These are phyloP conservation scores for Drosophila sproati DNA, from an alignment of 1,140 invertebrate species.

Conservation along the genomic window DNA sequence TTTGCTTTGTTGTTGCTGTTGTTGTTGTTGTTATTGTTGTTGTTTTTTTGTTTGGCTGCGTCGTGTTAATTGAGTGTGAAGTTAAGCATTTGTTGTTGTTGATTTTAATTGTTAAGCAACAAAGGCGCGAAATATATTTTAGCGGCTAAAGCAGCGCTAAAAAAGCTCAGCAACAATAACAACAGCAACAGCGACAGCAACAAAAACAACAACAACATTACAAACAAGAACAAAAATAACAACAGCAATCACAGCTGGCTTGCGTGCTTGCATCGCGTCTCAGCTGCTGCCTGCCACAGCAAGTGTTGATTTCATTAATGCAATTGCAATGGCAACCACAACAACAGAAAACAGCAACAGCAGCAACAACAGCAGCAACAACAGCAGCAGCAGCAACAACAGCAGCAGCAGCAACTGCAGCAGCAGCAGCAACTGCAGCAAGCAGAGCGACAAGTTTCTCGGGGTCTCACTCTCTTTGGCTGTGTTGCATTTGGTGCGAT, in stretches of 20 bases:
- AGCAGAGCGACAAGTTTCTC: constrained; percentile 62
- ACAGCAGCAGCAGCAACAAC: constrained; percentile 17
- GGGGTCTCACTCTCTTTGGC: constrained; percentile 6
- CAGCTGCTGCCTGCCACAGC: constrained; percentile 35
- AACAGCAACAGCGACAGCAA: constrained; percentile 1
- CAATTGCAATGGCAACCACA: constrained; percentile 53
- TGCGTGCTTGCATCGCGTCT: constrained; percentile 65
- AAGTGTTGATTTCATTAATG: constrained; percentile 82
- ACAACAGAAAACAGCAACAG: constrained; percentile 18
- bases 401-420: background rate
- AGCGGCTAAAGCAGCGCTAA: constrained; percentile 57
- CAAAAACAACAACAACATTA: too few species aligned
- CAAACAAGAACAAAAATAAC: background rate
- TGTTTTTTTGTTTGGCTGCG: constrained; percentile 64
- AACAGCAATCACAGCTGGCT: constrained; percentile 44
- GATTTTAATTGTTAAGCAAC: constrained; percentile 82
- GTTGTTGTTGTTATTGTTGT: constrained; percentile 12
- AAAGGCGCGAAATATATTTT: constrained; percentile 82
- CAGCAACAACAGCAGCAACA: too few species aligned
- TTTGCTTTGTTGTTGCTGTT: constrained; percentile 52
- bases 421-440: constrained; percentile 23
- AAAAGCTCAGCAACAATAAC: constrained; percentile 33
- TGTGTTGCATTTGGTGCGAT: constrained; percentile 50
- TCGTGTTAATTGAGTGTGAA: constrained; percentile 82
- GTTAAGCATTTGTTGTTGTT: constrained; percentile 76